phyloP scores from a whole-genome alignment of 1,140 invertebrate species.

The Drosophila gunungcola region DNA sequence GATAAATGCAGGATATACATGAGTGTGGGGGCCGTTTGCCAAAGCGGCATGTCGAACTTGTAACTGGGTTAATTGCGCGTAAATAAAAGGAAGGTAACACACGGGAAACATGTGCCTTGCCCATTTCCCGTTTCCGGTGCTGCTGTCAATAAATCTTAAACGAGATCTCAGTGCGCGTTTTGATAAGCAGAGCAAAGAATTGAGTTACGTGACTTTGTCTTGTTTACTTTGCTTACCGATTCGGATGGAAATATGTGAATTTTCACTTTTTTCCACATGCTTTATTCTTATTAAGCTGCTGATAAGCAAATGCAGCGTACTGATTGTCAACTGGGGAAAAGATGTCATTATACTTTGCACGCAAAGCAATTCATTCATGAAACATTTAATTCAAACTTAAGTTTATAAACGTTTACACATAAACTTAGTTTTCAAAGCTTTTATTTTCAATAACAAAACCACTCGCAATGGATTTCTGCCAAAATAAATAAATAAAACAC shows the following conservation, averaged over 20 bases:
- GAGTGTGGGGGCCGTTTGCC: slow-evolving; percentile 44
- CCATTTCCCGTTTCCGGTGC: slow-evolving; percentile 39
- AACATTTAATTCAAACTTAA: too few relatives aligned
- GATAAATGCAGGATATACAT: slow-evolving; percentile 79
- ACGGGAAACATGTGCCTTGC: slow-evolving; percentile 19
- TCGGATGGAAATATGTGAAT: slow-evolving; percentile 23
- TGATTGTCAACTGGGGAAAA: slow-evolving; percentile 16
- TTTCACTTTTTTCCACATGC: slow-evolving; percentile 2
- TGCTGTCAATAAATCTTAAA: slow-evolving; percentile 74
- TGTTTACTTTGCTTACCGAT: slow-evolving; percentile 16
- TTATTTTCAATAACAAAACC: too few relatives aligned
- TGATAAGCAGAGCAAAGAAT: slow-evolving; percentile 38
- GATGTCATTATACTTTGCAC: background rate
- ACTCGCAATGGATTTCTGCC: too few relatives aligned
- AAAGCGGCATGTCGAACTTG: slow-evolving; percentile 79
- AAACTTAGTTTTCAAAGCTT: too few relatives aligned
- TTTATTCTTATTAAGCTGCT: slow-evolving; percentile 11
- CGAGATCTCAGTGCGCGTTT: slow-evolving; percentile 53
- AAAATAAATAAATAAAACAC: too few relatives aligned
- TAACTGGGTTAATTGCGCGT: slow-evolving; percentile 82
- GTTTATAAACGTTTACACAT: too few relatives aligned
- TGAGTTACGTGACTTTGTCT: slow-evolving; percentile 44
- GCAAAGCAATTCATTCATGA: background rate
- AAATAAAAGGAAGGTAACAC: slow-evolving; percentile 65
- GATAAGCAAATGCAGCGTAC: slow-evolving; percentile 33